These are phyloP conservation scores for Dreissena polymorpha DNA, from an alignment of 1,140 invertebrate species.

Conservation along the genomic window DNA sequence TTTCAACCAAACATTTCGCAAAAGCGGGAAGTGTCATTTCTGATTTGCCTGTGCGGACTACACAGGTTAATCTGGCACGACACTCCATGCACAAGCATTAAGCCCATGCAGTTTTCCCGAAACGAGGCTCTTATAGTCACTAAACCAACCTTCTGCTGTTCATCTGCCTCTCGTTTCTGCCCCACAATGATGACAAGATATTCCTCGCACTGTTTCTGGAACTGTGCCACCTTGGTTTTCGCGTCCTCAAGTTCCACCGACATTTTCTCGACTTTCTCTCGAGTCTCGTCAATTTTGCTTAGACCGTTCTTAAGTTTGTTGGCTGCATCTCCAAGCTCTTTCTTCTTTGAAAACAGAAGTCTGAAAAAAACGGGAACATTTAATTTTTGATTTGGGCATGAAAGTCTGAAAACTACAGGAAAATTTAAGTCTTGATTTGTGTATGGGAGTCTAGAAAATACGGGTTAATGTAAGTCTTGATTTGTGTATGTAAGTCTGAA, in stretches of 20 bases:
- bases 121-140: too few relatives aligned
- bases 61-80: too few relatives aligned
- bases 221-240: slow-evolving; percentile 86
- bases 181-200: slow-evolving; percentile 87
- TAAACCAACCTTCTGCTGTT: slow-evolving; percentile 83
- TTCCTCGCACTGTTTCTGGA: slow-evolving; percentile 88
- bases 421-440: too few relatives aligned
- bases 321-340: slow-evolving; percentile 85
- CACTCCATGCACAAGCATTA: too few relatives aligned
- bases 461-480: too few relatives aligned
- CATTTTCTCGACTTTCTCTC: slow-evolving; percentile 86
- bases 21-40: too few relatives aligned
- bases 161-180: slow-evolving; percentile 89
- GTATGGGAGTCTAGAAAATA: too few relatives aligned
- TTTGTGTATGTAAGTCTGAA: too few relatives aligned
- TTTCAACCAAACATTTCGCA: too few relatives aligned
- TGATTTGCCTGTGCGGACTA: too few relatives aligned
- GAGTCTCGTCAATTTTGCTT: slow-evolving; percentile 88
- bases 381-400: not conserved
- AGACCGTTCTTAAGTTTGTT: slow-evolving; percentile 87
- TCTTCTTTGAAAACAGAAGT: slow-evolving; percentile 86
- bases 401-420: too few relatives aligned
- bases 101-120: too few relatives aligned
- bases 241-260: slow-evolving; percentile 88
- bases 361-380: slow-evolving; percentile 78